Conservation (phyloP, 2,888 invertebrate species). For the Rhagonycha fulva region DNA sequence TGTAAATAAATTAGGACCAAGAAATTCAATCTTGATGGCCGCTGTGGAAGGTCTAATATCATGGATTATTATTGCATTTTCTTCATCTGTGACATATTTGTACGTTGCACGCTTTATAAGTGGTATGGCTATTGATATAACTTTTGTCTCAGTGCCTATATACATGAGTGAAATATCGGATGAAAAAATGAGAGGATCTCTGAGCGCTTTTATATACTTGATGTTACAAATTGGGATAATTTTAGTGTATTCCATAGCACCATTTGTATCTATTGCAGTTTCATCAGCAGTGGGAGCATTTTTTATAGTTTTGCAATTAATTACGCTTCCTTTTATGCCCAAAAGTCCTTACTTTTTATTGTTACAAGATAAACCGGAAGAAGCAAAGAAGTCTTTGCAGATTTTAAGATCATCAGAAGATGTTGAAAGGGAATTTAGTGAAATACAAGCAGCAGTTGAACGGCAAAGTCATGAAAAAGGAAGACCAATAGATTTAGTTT, state of each 20-base stretch:
- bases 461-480: neutral
- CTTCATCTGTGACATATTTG: constrained; percentile 43
- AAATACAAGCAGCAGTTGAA: neutral
- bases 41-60: constrained; percentile 43
- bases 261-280: constrained; percentile 46
- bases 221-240: constrained; percentile 52
- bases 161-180: constrained; percentile 53
- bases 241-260: constrained; percentile 48
- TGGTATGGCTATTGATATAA: constrained; percentile 51
- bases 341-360: constrained; percentile 51
- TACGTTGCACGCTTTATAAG: constrained; percentile 49
- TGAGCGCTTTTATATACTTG: constrained; percentile 50
- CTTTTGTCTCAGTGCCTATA: constrained; percentile 53
- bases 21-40: constrained; percentile 47
- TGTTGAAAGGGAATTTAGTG: neutral
- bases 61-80: constrained; percentile 49
- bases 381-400: neutral
- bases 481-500: constrained; percentile 16
- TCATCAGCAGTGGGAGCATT: constrained; percentile 46
- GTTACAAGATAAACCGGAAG: constrained; percentile 40
- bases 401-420: neutral
- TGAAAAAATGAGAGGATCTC: constrained; percentile 50
- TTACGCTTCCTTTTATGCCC: constrained; percentile 50
- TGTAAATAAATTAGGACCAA: constrained; percentile 47
- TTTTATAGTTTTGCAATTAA: constrained; percentile 42